Conservation (phyloP, 2,797 vertebrate genomes). For the Kryptopterus vitreolus region DNA sequence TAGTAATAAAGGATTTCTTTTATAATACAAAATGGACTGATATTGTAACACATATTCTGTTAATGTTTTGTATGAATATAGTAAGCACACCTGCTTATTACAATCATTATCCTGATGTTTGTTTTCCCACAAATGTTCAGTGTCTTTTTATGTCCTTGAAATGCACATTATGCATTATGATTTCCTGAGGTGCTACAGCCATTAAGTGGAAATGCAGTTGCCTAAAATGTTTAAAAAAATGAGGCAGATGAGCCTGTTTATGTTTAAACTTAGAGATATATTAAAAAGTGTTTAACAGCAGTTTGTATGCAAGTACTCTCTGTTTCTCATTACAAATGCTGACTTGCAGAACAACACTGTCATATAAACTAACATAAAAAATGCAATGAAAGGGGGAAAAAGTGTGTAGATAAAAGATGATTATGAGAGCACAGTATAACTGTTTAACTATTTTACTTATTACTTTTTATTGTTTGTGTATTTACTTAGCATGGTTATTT, state of each 20-base stretch:
- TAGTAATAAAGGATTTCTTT: neutral
- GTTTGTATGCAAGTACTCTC: constrained; percentile 15
- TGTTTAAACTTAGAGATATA: constrained; percentile 18
- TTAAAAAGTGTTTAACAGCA: constrained; percentile 14
- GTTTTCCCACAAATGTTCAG: neutral
- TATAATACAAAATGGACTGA: neutral
- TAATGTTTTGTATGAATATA: neutral
- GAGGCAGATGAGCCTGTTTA: constrained; percentile 11
- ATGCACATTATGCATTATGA: neutral
- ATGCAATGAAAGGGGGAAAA: neutral
- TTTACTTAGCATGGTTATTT: neutral
- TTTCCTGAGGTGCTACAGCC: neutral
- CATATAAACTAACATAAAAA: constrained; percentile 7
- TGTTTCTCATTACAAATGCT: constrained; percentile 29
- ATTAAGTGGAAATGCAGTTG: neutral
- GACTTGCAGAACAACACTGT: constrained; percentile 4
- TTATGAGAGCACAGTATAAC: neutral
- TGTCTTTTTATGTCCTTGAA: neutral
- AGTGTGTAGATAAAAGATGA: neutral
- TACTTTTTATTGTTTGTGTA: neutral
- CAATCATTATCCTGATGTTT: neutral
- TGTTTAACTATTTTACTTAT: neutral
- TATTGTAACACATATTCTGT: neutral
- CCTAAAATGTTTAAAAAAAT: neutral
- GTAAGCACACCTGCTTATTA: neutral